A percentile compares a stretch with the other conserved stretches of the same genome.
Conservation (phyloP, 2,797 vertebrate genomes). For the Chiloscyllium punctatum region DNA sequence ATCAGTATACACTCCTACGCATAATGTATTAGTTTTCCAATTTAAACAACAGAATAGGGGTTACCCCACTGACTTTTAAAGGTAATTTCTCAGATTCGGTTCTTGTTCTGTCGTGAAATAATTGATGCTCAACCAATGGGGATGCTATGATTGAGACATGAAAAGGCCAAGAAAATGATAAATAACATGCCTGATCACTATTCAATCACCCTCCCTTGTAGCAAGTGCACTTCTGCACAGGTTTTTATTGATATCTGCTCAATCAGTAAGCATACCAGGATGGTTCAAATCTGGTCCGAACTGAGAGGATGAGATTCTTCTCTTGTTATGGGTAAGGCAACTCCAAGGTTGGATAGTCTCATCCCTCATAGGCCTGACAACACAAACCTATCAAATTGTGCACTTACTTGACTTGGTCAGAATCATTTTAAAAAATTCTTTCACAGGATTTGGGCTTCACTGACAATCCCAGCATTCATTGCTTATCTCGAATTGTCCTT, state of each 20-base stretch:
- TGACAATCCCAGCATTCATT: too few species aligned
- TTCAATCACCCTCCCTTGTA: neutral
- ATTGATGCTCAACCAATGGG: neutral
- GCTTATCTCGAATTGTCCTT: too few species aligned
- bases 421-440: neutral
- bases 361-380: neutral
- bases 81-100: neutral
- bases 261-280: neutral
- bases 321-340: neutral
- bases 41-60: neutral
- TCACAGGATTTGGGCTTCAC: too few species aligned
- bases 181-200: neutral
- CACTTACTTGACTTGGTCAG: neutral
- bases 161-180: neutral
- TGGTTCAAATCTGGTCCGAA: neutral
- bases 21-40: neutral
- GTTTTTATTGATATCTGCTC: neutral
- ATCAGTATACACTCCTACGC: neutral
- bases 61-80: neutral
- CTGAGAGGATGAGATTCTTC: neutral
- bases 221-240: neutral
- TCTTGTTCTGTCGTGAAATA: neutral
- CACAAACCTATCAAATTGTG: neutral
- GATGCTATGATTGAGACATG: neutral
- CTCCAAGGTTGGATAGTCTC: neutral